Conservation (phyloP, 2,113 vertebrate species). For the Cyprinus carpio region DNA sequence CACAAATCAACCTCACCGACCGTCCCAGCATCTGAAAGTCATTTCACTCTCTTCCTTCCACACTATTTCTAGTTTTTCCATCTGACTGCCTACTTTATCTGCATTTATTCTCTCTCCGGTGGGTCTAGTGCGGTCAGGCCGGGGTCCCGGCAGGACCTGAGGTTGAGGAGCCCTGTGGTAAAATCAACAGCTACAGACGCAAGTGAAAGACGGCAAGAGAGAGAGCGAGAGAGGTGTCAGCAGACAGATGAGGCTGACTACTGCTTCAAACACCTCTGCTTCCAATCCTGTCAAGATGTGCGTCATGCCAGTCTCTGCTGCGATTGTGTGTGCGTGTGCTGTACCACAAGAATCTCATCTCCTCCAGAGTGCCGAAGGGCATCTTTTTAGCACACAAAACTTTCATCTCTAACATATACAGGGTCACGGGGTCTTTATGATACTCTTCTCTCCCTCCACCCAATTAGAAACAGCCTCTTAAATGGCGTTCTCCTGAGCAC, state of each 20-base stretch:
- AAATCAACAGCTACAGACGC: conserved; percentile 71
- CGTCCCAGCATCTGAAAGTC: conserved; percentile 74
- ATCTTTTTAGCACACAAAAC: conserved; percentile 54
- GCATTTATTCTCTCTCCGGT: conserved; percentile 44
- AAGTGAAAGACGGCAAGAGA: conserved; percentile 30
- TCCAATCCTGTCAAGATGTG: conserved; percentile 64
- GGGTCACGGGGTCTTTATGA: conserved; percentile 44
- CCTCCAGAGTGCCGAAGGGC: conserved; percentile 57
- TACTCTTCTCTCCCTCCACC: conserved; percentile 16
- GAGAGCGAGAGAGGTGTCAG: conserved; percentile 25
- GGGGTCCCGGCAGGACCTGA: conserved; percentile 62
- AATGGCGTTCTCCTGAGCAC: conserved; percentile 47
- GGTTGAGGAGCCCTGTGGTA: conserved; percentile 66
- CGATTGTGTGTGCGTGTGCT: conserved; percentile 49
- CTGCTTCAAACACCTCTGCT: conserved; percentile 57
- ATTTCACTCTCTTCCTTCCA: conserved; percentile 62
- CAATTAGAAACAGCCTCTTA: conserved; percentile 48
- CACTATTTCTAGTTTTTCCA: neutral
- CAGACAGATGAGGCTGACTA: conserved; percentile 48
- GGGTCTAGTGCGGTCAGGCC: conserved; percentile 67
- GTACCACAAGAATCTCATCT: conserved; percentile 62
- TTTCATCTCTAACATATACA: conserved; percentile 39
- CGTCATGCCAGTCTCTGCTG: conserved; percentile 66
- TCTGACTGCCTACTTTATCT: neutral
- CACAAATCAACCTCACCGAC: conserved; percentile 35